Conservation (phyloP, 2,888 invertebrate species). For the Drosophila imparisetae region DNA sequence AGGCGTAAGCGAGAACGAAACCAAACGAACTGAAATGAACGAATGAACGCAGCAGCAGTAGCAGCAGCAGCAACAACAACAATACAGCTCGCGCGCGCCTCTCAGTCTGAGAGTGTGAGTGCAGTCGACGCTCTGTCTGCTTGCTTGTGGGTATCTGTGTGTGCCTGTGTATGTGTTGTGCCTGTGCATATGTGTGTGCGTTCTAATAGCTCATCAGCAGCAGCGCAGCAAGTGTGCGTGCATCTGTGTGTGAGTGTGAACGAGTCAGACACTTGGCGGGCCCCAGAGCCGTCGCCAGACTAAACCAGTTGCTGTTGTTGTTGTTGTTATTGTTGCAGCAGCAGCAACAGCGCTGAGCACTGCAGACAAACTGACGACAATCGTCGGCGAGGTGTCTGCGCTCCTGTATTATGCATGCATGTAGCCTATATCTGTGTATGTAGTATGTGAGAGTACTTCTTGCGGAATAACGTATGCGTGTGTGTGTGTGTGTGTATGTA, state of each 20-base stretch:
- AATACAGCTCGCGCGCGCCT: conserved; percentile 48
- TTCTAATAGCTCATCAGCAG: conserved; percentile 65
- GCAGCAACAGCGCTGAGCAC: conserved; percentile 64
- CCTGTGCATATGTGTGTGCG: conserved; percentile 33
- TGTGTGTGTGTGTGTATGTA: neutral
- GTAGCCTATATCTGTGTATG: conserved; percentile 26
- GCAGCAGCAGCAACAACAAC: conserved; percentile 13
- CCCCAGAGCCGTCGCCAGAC: conserved; percentile 49
- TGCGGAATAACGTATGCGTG: conserved; percentile 9
- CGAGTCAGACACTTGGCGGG: conserved; percentile 70
- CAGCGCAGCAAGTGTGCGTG: conserved; percentile 62
- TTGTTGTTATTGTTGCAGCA: conserved; percentile 44
- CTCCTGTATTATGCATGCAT: conserved; percentile 65
- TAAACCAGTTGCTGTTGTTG: conserved; percentile 54
- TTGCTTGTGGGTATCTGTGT: conserved; percentile 11
- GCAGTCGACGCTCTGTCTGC: conserved; percentile 65
- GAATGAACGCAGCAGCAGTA: conserved; percentile 50
- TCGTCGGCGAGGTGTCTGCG: conserved; percentile 80
- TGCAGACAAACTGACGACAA: conserved; percentile 79
- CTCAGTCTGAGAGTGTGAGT: conserved; percentile 60
- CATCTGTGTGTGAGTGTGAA: conserved; percentile 57
- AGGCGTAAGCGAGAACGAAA: conserved; percentile 49
- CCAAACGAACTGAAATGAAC: conserved; percentile 56
- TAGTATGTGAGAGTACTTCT: conserved; percentile 50
- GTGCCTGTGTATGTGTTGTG: conserved; percentile 7